Evolutionary conservation across 2,113 vertebrate genomes (phyloP).

Genomic region (Tapirus terrestris): DNA sequence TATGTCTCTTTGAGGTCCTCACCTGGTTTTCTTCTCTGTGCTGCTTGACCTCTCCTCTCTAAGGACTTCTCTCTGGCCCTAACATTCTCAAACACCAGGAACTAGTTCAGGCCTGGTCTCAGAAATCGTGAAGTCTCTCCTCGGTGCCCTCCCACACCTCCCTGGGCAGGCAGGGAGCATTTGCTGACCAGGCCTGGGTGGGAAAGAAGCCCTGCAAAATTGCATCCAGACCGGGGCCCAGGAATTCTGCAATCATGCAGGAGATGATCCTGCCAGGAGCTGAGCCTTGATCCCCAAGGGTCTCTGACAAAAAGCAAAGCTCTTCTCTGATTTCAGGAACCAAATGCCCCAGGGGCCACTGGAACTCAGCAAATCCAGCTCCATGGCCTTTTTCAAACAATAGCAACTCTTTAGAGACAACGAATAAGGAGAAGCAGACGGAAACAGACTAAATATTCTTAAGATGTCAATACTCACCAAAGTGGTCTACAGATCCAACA

Average conservation of each 20-base stretch:
- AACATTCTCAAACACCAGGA: not conserved
- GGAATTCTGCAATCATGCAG: not conserved
- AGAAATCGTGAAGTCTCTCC: not conserved
- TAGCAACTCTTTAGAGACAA: not conserved
- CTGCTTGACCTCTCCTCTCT: not conserved
- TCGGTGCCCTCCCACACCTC: not conserved
- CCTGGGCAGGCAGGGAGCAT: not conserved
- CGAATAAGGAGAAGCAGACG: not conserved
- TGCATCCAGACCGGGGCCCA: not conserved
- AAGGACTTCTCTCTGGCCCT: not conserved
- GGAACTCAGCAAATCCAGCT: not conserved
- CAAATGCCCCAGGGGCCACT: too few relatives aligned
- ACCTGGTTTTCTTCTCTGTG: not conserved
- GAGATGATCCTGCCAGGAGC: not conserved
- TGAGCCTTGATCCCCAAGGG: not conserved
- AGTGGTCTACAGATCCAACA: not conserved
- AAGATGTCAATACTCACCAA: not conserved
- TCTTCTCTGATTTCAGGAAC: not conserved
- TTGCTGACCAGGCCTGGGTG: not conserved
- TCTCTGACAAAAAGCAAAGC: not conserved
- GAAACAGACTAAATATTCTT: not conserved
- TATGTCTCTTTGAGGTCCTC: not conserved
- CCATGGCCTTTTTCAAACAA: not conserved
- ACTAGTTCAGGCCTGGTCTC: not conserved
- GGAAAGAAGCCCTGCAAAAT: not conserved